Conservation (phyloP, 2,113 vertebrate species). For the Solea solea region DNA sequence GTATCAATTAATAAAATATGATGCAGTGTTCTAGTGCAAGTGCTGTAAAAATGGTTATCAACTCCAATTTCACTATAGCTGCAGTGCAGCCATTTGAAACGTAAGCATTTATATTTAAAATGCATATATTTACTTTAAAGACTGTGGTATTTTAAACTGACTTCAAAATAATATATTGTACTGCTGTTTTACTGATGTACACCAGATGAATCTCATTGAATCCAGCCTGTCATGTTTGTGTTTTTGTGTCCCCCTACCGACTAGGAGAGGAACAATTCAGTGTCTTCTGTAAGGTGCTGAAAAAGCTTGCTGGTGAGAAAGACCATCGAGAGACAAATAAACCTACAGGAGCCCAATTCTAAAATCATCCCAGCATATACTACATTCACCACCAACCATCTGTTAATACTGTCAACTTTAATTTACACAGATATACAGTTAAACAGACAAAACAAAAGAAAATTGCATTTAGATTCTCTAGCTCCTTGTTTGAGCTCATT, state of each 20-base stretch:
- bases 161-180: no score
- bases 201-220: no score
- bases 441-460: conserved; percentile 27
- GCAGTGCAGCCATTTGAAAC: no score
- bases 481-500: conserved; percentile 26
- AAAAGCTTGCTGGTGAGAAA: not conserved
- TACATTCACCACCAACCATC: conserved; percentile 1
- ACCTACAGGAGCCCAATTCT: not conserved
- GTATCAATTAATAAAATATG: no score
- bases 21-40: no score
- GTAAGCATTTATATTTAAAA: no score
- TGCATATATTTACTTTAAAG: no score
- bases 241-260: conserved; percentile 56
- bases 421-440: conserved; percentile 79
- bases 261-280: conserved; percentile 3
- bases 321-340: not conserved
- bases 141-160: no score
- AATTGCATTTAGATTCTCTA: conserved; percentile 18
- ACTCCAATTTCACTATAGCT: no score
- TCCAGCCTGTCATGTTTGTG: conserved; percentile 5
- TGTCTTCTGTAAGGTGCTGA: not conserved
- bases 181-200: no score
- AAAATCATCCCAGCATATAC: conserved; percentile 13
- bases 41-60: no score
- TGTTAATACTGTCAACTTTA: conserved; percentile 59